Evolutionary conservation across 2,888 invertebrate genomes (phyloP).

Genomic region (Craniophora ligustri): DNA sequence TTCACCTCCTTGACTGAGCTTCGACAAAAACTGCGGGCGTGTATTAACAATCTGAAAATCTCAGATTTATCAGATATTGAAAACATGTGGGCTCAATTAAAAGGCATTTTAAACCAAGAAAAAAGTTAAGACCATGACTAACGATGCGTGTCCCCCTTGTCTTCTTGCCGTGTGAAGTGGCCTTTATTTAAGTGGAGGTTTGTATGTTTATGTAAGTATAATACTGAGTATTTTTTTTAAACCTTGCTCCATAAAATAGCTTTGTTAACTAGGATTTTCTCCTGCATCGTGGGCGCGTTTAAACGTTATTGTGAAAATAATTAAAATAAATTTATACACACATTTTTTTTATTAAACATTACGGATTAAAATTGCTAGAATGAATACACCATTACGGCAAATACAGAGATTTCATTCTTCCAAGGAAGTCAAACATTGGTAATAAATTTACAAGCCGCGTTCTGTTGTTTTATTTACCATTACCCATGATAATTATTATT

Average conservation of each 20-base stretch:
- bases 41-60: constrained; percentile 72
- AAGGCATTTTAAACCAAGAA: constrained; percentile 68
- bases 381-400: too few relatives aligned
- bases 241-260: too few relatives aligned
- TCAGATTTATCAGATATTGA: constrained; percentile 74
- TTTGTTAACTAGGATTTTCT: too few relatives aligned
- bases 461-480: not conserved
- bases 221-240: too few relatives aligned
- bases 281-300: too few relatives aligned
- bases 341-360: too few relatives aligned
- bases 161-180: constrained; percentile 69
- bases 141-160: constrained; percentile 67
- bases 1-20: constrained; percentile 10
- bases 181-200: constrained; percentile 68
- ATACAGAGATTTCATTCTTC: too few relatives aligned
- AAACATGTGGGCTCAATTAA: constrained; percentile 83
- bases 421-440: too few relatives aligned
- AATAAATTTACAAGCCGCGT: too few relatives aligned
- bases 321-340: too few relatives aligned
- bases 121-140: constrained; percentile 60
- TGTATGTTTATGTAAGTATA: not conserved
- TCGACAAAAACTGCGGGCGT: constrained; percentile 50
- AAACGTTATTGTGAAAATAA: too few relatives aligned
- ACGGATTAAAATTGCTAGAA: too few relatives aligned
- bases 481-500: not conserved